phyloP scores from a whole-genome alignment of 2,797 vertebrate species.

The Setipinna tenuifilis region DNA sequence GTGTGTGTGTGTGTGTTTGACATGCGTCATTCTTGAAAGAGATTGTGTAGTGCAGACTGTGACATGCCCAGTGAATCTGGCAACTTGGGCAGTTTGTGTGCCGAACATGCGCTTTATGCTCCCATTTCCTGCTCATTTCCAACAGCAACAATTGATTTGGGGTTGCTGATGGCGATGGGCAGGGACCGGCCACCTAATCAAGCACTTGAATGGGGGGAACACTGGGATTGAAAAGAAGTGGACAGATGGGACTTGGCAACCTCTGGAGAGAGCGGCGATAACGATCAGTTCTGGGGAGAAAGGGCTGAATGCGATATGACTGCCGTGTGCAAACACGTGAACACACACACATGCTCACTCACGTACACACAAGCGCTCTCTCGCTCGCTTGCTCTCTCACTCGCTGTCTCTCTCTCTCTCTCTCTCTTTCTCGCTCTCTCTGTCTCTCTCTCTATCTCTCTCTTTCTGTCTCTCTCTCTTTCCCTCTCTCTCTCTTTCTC shows the following conservation, averaged over 20 bases:
- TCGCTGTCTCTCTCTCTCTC: background rate
- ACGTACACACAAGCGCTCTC: background rate
- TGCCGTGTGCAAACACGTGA: slow-evolving; percentile 1
- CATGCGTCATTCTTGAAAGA: slow-evolving; percentile 50
- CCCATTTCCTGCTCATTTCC: background rate
- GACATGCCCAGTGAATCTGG: slow-evolving; percentile 8
- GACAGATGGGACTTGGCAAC: slow-evolving; percentile 40
- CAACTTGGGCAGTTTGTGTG: background rate
- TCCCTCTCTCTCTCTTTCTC: background rate
- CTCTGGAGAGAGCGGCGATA: slow-evolving; percentile 33
- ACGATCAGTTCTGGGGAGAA: slow-evolving; percentile 36
- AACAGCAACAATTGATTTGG: slow-evolving; percentile 7
- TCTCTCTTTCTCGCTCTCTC: background rate
- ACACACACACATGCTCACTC: background rate
- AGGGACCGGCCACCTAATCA: slow-evolving; percentile 44
- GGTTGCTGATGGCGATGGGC: slow-evolving; percentile 27
- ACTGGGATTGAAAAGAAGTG: slow-evolving; percentile 27
- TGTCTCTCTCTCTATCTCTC: slow-evolving; percentile 3
- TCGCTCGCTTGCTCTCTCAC: too few relatives aligned
- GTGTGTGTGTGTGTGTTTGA: slow-evolving; percentile 16
- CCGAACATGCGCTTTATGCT: background rate
- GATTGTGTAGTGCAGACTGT: slow-evolving; percentile 26
- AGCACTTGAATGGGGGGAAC: slow-evolving; percentile 26
- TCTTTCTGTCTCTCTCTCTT: background rate
- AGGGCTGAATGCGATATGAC: slow-evolving; percentile 25